Evolutionary conservation across 2,797 vertebrate genomes (phyloP), one percentile per base, ranked within the genome.

Genomic region (Dicrostonyx torquatus): DNA sequence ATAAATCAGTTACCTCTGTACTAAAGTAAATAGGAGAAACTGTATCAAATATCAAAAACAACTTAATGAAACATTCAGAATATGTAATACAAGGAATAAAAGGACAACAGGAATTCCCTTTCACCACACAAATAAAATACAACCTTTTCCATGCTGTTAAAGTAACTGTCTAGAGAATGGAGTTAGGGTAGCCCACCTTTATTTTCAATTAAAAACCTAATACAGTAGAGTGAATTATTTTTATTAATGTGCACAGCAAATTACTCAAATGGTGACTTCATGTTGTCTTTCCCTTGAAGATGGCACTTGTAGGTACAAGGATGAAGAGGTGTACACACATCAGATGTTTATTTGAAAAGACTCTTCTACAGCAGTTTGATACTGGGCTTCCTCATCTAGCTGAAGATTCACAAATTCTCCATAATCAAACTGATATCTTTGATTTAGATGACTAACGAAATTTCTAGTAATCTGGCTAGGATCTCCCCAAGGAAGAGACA

Each of bases 351-450:
- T 97, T 73, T 98, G 98, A 98, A 98, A 98, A 97, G 98, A 98
- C 97, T 98, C 98, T 97, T 99, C 98, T 97, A 98, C 98, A 95
- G 98, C 98, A 95, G 98, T 98, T 98, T 98, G 98, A 97, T 98
- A 98, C 0, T 98, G 98, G 75, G 97, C 98, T 97, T 98, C 98
- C 95, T 99, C 98, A 96, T 99, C 98, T 97, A 98, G 97, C 72
- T 98, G 98, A 98, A 98, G 98, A 97, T 98, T 98, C 98, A 98
- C 98, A 97, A 98, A 98, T 96, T 98, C 98, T 97, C 98, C 98
- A 62, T 98, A 98, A 97, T 98, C 98, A 98, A 98, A 98, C n/a
- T 97, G 98, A 95, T 98, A 98, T 94, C 98, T 98, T 93, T 98
- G 97, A 98, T 98, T 98, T 97, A 98, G 98, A 98, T 99, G 98